A percentile compares a stretch with the other conserved stretches of the same genome.
Evolutionary conservation across 2,797 vertebrate species (phyloP).

Genomic region (Nannoperca obscura): DNA sequence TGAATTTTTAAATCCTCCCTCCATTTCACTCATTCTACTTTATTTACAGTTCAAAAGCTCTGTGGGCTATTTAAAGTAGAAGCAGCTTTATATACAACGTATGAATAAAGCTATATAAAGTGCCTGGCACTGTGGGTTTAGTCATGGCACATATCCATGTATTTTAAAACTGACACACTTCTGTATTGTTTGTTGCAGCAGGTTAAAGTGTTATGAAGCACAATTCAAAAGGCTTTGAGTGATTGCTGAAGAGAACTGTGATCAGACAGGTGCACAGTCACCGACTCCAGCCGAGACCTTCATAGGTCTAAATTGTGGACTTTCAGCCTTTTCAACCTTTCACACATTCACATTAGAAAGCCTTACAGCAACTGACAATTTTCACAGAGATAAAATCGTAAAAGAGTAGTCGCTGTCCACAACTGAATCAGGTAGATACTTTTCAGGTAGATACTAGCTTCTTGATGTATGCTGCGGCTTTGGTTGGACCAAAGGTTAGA

Average conservation of each 20-base stretch:
- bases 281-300: neutral
- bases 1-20: neutral
- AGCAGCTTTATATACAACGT: neutral
- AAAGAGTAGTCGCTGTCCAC: neutral
- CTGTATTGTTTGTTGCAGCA: neutral
- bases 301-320: neutral
- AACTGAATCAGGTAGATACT: neutral
- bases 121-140: neutral
- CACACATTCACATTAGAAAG: neutral
- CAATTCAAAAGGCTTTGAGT: slow-evolving; percentile 18
- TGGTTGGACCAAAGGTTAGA: neutral
- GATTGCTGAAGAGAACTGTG: neutral
- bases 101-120: slow-evolving; percentile 1
- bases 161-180: slow-evolving; percentile 27
- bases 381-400: neutral
- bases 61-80: neutral
- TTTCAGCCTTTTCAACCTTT: slow-evolving; percentile 6
- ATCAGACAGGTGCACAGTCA: neutral
- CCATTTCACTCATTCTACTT: neutral
- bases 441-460: neutral
- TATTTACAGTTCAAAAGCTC: slow-evolving; percentile 4
- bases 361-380: neutral
- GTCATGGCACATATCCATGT: neutral
- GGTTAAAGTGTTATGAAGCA: neutral
- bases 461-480: neutral